Base-by-base conservation (phyloP, 1,140 invertebrate species). In the Pachypeltis micranthus region DNA sequence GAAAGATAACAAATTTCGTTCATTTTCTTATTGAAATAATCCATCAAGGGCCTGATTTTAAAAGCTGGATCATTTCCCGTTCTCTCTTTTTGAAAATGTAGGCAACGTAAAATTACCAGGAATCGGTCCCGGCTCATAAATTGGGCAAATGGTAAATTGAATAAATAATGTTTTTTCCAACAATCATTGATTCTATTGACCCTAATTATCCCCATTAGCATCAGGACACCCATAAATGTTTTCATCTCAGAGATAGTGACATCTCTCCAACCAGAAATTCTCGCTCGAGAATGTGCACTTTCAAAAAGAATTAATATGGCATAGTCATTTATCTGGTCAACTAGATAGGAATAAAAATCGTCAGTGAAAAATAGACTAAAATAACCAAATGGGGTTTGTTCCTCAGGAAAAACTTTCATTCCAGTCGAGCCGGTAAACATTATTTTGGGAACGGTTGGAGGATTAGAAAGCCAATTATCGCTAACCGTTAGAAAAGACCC, bases 1-100 rank as follows among this genome's bases (percentile, higher is more conserved):
- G 65, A 66, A 14, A 68, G 69, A 16, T 63, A 65, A 59, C 44
- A 63, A 1, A 28, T 44, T 44, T 57, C 19, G 2, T 24, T 27
- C 56, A 63, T 63, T 58, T n/a, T 57, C 1, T 39, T 21, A 16
- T 63, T 19, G 23, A 63, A 63, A 19, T 59, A 34, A 7, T 4
- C 2, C 7, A 34, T 14, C n/a, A 59, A 23, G 1, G 34, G 61
- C 24, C 19, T 55, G 2, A 63, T 63, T 63, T 63, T 57, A 24
- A 34, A 63, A 2, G 57, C 34, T 24, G 31, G 31, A 39, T 61
- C 59, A 16, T 39, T 16, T 39, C 31, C 16, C 31, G 31, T 39
- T 39, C n/a, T 39, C 4, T 56, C 26, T 1, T 19, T 21, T 19
- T 25, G 21, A 3, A 56, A 26, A 24, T 56, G 54, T 14, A 56